A percentile compares a stretch with the other conserved stretches of the same genome.
phyloP scores from a whole-genome alignment of 2,797 vertebrate species.

The Hemibagrus guttatus region DNA sequence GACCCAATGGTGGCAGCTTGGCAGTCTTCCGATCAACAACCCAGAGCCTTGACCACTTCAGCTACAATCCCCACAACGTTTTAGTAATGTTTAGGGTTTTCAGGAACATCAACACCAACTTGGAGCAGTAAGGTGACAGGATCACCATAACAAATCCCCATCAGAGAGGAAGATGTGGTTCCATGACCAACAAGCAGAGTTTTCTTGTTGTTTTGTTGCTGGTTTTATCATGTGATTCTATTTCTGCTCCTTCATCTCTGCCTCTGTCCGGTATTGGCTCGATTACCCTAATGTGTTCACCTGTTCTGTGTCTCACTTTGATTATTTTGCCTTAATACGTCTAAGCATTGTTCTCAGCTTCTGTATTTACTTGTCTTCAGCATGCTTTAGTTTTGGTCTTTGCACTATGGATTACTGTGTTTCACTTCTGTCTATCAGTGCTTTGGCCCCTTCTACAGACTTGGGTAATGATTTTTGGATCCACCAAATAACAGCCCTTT shows the following conservation, averaged over 20 bases:
- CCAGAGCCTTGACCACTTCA: no score
- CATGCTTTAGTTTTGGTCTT: neutral
- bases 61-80: neutral
- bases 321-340: neutral
- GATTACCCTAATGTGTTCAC: neutral
- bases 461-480: neutral
- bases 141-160: neutral
- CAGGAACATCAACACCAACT: neutral
- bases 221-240: neutral
- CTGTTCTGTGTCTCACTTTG: neutral
- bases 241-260: neutral
- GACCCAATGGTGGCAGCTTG: no score
- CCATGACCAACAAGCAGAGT: neutral
- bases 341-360: neutral
- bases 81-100: neutral
- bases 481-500: neutral
- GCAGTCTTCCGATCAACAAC: no score
- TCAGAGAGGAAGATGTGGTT: neutral
- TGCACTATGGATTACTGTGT: no score
- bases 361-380: neutral
- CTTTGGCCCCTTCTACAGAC: neutral
- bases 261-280: neutral
- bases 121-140: neutral
- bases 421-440: neutral
- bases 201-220: neutral